Evolutionary conservation across 2,113 vertebrate species (phyloP).

Genomic region (Callopanchax toddi): DNA sequence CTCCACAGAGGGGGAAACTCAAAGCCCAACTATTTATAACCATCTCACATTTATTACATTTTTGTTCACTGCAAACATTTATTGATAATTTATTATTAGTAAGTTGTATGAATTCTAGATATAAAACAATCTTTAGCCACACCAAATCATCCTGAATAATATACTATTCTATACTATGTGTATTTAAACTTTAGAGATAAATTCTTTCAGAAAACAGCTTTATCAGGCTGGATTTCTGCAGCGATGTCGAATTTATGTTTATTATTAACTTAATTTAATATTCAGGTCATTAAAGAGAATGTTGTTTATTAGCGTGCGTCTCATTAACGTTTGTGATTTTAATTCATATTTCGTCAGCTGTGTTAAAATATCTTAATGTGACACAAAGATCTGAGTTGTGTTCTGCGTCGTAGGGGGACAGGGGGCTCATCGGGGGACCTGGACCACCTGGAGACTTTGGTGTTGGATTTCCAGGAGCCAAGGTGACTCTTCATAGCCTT

Average conservation of each 20-base stretch:
- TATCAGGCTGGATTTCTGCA: too few species aligned
- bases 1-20: too few species aligned
- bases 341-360: not conserved
- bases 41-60: too few species aligned
- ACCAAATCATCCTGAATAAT: too few species aligned
- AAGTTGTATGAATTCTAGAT: too few species aligned
- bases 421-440: conserved; percentile 78
- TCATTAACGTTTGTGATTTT: not conserved
- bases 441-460: conserved; percentile 82
- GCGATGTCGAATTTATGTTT: not conserved
- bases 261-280: not conserved
- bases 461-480: conserved; percentile 86
- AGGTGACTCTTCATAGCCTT: conserved; percentile 81
- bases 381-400: conserved; percentile 4
- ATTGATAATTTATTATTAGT: too few species aligned
- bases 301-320: not conserved
- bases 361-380: not conserved
- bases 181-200: too few species aligned
- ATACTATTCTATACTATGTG: too few species aligned
- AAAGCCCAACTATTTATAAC: too few species aligned
- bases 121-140: too few species aligned
- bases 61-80: too few species aligned
- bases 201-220: too few species aligned
- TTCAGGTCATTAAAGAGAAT: not conserved
- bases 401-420: conserved; percentile 67